Evolutionary conservation across 2,888 invertebrate genomes (phyloP), one percentile per base, ranked within the genome.

Genomic region (Anticlea derivata): DNA sequence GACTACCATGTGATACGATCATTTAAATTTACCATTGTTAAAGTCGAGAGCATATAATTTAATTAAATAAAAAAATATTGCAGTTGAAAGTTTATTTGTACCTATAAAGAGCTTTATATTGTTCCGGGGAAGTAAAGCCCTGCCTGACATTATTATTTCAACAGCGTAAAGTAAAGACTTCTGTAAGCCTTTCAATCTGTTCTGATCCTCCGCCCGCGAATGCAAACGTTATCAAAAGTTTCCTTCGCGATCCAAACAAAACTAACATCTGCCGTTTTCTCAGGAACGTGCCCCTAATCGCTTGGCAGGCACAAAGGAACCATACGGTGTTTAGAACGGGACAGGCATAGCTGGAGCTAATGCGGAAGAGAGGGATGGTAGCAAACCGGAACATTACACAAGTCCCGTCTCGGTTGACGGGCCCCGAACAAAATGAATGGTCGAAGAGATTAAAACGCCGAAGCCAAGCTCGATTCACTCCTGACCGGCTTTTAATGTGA

Each of bases 211-310:
- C 17, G 13, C 4, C 50, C 40, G 31, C 41, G 57, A 74, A 73
- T 67, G 73, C 75, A 65, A 65, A 71, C 66, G 68, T 73, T 78
- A 78, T 76, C 78, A 72, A 75, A 81, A 80, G 79, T 83, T 78
- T 68, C 71, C 70, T 70, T 62, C 70, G 35, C 39, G 76, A 70
- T 67, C 70, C 78, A 78, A 83, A 79, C 79, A 83, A 51, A 82
- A 78, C 75, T 70, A 83, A 87, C 88, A 89, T 88, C 88, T 89
- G 89, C 82, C 80, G 79, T 75, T 81, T 88, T 89, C 89, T 84
- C 87, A 89, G 85, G 86, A 86, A 76, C 85, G 85, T 86, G 86
- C 83, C 82, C 83, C 85, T 86, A 86, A 86, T 86, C 86, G 83
- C 80, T 76, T 37, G 51, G 37, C 30, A 40, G 68, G 74, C 70